phyloP scores from a whole-genome alignment of 2,888 invertebrate species.

The Dolichomitus sp. region DNA sequence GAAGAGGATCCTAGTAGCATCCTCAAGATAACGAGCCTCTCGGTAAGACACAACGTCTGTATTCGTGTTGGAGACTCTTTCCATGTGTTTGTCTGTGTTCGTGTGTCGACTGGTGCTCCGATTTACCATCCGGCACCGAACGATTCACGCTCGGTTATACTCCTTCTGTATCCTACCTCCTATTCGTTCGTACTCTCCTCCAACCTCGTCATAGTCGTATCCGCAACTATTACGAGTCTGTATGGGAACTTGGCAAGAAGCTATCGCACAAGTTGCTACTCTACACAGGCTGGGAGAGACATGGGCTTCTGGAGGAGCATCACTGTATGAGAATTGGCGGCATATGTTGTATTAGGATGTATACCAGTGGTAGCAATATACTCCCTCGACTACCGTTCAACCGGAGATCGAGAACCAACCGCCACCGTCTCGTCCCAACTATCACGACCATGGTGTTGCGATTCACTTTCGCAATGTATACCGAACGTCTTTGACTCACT shows the following conservation, averaged over 20 bases:
- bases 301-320: background rate
- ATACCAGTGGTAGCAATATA: background rate
- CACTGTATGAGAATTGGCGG: background rate
- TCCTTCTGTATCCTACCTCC: slow-evolving; percentile 21
- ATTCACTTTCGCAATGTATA: slow-evolving; percentile 63
- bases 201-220: slow-evolving; percentile 45
- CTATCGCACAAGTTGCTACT: slow-evolving; percentile 14
- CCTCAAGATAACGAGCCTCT: slow-evolving; percentile 70
- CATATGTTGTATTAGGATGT: slow-evolving; percentile 1
- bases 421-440: slow-evolving; percentile 26
- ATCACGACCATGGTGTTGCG: slow-evolving; percentile 56
- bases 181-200: slow-evolving; percentile 5
- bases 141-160: slow-evolving; percentile 51
- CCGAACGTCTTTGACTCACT: slow-evolving; percentile 42
- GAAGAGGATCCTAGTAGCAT: slow-evolving; percentile 71
- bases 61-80: slow-evolving; percentile 20
- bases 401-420: slow-evolving; percentile 32
- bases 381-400: slow-evolving; percentile 41
- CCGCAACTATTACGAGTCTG: slow-evolving; percentile 27
- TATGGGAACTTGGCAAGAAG: slow-evolving; percentile 21
- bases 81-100: slow-evolving; percentile 32
- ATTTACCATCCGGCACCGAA: slow-evolving; percentile 61
- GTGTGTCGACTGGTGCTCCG: slow-evolving; percentile 51
- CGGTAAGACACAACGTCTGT: slow-evolving; percentile 18
- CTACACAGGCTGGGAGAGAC: background rate